These are phyloP conservation scores for Sinella curviseta DNA, from an alignment of 1,140 invertebrate genomes.

Conservation along the genomic window DNA sequence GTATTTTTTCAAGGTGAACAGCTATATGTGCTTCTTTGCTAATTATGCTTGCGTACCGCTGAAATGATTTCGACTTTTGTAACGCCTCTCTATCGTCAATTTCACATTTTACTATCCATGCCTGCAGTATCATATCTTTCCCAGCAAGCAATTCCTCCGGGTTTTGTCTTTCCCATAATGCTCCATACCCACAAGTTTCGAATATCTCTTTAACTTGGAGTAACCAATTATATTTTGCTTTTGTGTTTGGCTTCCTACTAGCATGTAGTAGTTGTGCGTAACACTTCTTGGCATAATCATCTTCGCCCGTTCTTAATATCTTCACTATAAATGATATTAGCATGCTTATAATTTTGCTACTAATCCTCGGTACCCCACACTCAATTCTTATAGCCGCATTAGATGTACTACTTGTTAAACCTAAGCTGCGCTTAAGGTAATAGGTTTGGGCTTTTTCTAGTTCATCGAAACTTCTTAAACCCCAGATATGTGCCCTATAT, in stretches of 20 bases:
- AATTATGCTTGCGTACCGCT: too few species aligned
- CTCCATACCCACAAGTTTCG: neutral
- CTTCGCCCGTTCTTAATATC: neutral
- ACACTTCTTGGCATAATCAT: neutral
- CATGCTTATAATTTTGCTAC: neutral
- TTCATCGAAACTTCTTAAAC: neutral
- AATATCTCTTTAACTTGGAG: neutral
- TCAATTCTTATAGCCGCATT: neutral
- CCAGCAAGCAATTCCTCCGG: too few species aligned
- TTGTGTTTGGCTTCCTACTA: neutral
- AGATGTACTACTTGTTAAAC: neutral
- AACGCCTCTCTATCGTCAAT: too few species aligned
- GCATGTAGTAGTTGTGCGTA: neutral
- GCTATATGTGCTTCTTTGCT: too few species aligned
- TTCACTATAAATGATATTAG: neutral
- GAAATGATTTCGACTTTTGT: too few species aligned
- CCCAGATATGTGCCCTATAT: constrained; percentile 16
- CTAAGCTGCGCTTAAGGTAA: neutral
- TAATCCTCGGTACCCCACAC: neutral
- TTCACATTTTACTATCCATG: too few species aligned
- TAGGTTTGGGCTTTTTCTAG: constrained; percentile 9
- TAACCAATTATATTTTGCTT: constrained; percentile 21
- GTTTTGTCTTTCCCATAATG: too few species aligned
- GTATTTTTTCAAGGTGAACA: too few species aligned
- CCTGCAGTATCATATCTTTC: too few species aligned